Base-by-base conservation (phyloP, 1,140 invertebrate genomes). In the Macrostomum lignano region DNA sequence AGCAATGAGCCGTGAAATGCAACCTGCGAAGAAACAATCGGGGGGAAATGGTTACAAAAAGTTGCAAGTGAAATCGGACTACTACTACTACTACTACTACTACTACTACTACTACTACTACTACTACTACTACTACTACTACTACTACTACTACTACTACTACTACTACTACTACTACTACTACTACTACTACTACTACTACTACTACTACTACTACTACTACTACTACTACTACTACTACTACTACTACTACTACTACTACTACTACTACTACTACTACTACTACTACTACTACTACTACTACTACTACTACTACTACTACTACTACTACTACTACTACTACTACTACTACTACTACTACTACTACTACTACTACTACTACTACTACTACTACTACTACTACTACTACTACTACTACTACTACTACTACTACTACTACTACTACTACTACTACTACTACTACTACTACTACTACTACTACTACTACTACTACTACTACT, bases 1-100 rank as follows among this genome's bases (percentile, higher is more conserved):
- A 91, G 60, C 39, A 78, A 69, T 1, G 76, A 73, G 0, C 76
- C 73, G 52, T 86, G 73, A 19, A 67, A 67, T 1, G 81, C 75
- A 33, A 88, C 9, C 13, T 24, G 23, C 9, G 13, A 24, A 24
- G 13, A 24, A n/a, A 24, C 13, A 24, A 9, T 24, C 23, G 13
- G 13, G 23, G 23, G 13, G 13, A 24, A 24, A 24, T 9, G 9
- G 13, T 24, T n/a, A 24, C 23, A 9, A 24, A n/a, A n/a, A n/a
- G n/a, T n/a, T n/a, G n/a, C 23, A 24, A n/a, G 10, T 24, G 23
- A n/a, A 10, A 24, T 24, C 10, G 23, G 23, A 10, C 23, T 24
- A 24, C 23, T 24, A 24, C 23, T 24, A 24, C 23, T 24, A 24
- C 23, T 24, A 24, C 23, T 24, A 24, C 23, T 24, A 24, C 23